These are phyloP conservation scores for Spodoptera exigua DNA, from an alignment of 2,888 invertebrate genomes.

Conservation along the genomic window DNA sequence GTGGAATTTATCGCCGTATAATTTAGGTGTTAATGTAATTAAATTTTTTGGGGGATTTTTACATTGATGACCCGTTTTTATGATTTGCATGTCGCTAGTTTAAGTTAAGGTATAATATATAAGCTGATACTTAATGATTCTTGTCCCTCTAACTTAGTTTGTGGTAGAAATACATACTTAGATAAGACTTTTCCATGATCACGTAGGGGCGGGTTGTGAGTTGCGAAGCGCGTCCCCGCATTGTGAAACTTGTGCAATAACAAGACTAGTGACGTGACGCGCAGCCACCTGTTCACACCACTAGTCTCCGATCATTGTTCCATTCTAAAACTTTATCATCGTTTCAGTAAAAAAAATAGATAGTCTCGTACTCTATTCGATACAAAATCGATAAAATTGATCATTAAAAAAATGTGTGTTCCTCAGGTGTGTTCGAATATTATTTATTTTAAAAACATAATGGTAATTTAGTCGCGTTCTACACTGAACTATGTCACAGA, in stretches of 20 bases:
- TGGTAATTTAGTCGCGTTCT: too few species aligned
- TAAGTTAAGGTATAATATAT: too few species aligned
- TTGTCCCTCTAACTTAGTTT: not conserved
- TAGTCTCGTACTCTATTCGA: not conserved
- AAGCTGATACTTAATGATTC: not conserved
- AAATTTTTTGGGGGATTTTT: conserved; percentile 48
- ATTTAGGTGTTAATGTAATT: conserved; percentile 71
- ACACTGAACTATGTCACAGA: not conserved
- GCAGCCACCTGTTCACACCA: conserved; percentile 53
- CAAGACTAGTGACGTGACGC: conserved; percentile 60
- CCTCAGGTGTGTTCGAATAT: too few species aligned
- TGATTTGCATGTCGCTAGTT: not conserved
- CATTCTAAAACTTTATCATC: conserved; percentile 30
- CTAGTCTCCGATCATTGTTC: conserved; percentile 36
- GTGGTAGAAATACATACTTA: not conserved
- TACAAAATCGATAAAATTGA: too few species aligned
- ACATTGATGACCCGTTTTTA: not conserved
- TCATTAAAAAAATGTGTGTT: too few species aligned
- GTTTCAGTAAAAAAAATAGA: conserved; percentile 23
- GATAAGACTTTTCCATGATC: conserved; percentile 30
- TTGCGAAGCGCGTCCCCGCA: conserved; percentile 24
- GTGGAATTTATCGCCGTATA: conserved; percentile 74
- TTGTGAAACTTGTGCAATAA: conserved; percentile 81
- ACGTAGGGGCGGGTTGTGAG: conserved; percentile 23
- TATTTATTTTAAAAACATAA: too few species aligned